Conservation (phyloP, 35 echinoderm and acorn worm genomes). For the Lytechinus variegatus region DNA sequence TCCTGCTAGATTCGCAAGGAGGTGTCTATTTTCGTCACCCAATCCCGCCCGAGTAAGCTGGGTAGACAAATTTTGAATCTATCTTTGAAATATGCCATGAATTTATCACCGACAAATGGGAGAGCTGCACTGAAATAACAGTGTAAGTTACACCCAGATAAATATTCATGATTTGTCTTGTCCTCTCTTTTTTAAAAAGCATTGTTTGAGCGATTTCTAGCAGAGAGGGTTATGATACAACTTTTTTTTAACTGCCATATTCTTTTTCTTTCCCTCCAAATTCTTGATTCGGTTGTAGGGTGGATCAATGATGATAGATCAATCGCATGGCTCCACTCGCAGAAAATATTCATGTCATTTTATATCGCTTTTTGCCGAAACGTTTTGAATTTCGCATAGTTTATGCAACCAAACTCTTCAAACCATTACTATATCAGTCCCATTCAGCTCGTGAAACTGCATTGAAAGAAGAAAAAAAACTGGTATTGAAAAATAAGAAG, state of each 20-base stretch:
- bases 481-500: too few relatives aligned
- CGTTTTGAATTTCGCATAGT: background rate
- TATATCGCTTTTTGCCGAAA: background rate
- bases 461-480: too few relatives aligned
- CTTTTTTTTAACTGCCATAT: background rate
- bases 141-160: constrained; percentile 14
- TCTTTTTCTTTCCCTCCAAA: background rate
- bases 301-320: background rate
- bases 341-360: background rate
- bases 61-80: constrained; percentile 26
- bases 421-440: too few relatives aligned
- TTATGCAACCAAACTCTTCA: background rate
- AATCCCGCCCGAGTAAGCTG: background rate
- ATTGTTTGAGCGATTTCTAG: constrained; percentile 2
- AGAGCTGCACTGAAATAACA: constrained; percentile 9
- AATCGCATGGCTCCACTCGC: background rate
- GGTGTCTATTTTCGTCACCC: constrained; percentile 23
- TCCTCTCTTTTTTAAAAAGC: background rate
- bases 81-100: constrained; percentile 14
- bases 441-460: too few relatives aligned
- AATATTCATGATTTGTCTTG: constrained; percentile 37
- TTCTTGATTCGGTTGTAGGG: background rate
- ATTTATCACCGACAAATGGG: constrained; percentile 31
- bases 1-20: background rate
- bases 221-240: background rate